Evolutionary conservation across 2,888 invertebrate species (phyloP), one percentile per base, ranked within the genome.

Genomic region (Chymomyza amoena): DNA sequence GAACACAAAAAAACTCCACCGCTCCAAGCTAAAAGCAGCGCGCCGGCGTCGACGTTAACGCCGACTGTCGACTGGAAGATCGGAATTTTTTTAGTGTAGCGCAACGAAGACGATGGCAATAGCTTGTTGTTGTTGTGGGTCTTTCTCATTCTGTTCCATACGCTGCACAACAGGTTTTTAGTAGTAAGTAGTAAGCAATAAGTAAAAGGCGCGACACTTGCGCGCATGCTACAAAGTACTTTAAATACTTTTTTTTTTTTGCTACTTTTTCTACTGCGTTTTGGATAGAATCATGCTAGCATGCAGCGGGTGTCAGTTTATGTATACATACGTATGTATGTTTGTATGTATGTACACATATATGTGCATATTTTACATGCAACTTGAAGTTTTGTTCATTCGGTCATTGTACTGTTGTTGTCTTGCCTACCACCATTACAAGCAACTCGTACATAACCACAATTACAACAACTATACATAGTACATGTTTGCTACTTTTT

Each of bases 331-430:
- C 20, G 3, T 20, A 20, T 3, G 3, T 20, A 20, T 20, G 20
- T 25, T 4, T 25, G 25, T 25, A 25, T 3, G 3, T 25, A 25
- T 25, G 25, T 25, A 20, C 20, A n/a, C 59, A 60, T 65, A 39
- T 32, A 60, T 59, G 69, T 59, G 63, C 68, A 68, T 66, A 56
- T 68, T 77, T 83, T 68, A 32, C 32, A 32, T 73, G 81, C 75
- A 73, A 32, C 32, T 7, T 32, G 9, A 32, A 32, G 6, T 32
- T 32, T 76, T 69, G 69, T 68, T 73, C 66, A 74, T 84, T 86
- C 84, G 84, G 84, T 84, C 84, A 84, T 76, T 84, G 84, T 83
- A 81, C 86, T 81, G 72, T 66, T 45, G 39, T 72, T 67, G 73
- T 73, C 72, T 66, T 68, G 52, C 67, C 68, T 64, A 72, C 72